These are phyloP conservation scores for Troglohyphantes excavatus DNA, from an alignment of 2,888 invertebrate genomes.

Conservation along the genomic window DNA sequence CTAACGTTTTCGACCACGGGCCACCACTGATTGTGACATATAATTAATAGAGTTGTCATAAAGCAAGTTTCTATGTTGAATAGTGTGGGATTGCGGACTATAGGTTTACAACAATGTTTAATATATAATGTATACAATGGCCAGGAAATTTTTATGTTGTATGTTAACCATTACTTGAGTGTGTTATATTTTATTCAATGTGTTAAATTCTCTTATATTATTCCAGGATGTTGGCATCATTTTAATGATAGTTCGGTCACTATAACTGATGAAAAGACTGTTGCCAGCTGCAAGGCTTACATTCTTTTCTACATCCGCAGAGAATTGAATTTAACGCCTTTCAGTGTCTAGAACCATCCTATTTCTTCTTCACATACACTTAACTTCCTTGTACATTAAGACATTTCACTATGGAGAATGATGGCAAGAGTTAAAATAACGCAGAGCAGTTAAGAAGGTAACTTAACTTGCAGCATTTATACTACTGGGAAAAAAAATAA, in stretches of 20 bases:
- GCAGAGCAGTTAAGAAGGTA: background rate
- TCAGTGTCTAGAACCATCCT: constrained; percentile 72
- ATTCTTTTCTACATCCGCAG: constrained; percentile 91
- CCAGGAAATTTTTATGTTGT: too few species aligned
- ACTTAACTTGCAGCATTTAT: background rate
- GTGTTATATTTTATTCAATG: background rate
- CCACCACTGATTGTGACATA: too few species aligned
- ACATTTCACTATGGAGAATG: background rate
- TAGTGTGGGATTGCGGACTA: too few species aligned
- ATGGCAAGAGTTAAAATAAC: background rate
- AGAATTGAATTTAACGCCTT: constrained; percentile 83
- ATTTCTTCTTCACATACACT: background rate
- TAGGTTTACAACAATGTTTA: too few species aligned
- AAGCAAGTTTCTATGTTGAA: too few species aligned
- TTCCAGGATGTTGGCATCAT: constrained; percentile 88
- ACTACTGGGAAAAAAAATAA: background rate
- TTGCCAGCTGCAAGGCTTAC: constrained; percentile 91
- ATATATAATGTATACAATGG: too few species aligned
- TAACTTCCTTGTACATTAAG: background rate
- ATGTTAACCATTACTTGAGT: too few species aligned
- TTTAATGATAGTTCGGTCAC: constrained; percentile 93
- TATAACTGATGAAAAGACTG: constrained; percentile 86
- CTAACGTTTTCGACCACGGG: too few species aligned
- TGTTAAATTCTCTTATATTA: background rate
- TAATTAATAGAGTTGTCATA: too few species aligned